These are phyloP conservation scores for Branchellion lobata DNA, from an alignment of 2,888 invertebrate species.

Conservation along the genomic window DNA sequence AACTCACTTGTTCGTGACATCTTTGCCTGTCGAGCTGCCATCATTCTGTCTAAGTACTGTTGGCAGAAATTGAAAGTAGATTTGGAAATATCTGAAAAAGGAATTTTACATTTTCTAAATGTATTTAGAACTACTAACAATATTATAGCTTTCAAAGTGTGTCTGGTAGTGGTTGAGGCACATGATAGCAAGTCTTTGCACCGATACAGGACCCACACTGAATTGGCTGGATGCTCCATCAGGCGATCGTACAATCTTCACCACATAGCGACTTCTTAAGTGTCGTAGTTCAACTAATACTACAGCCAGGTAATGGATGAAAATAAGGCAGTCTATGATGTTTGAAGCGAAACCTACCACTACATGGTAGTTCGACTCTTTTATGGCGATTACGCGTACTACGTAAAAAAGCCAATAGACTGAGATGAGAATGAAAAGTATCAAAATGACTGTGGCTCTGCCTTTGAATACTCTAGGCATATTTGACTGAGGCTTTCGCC, in stretches of 20 bases:
- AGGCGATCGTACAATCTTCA: conserved; percentile 81
- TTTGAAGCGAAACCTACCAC: conserved; percentile 89
- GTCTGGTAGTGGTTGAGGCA: conserved; percentile 93
- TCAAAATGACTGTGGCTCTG: conserved; percentile 79
- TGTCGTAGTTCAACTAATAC: conserved; percentile 89
- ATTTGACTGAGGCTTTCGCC: conserved; percentile 79
- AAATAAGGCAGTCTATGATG: conserved; percentile 86
- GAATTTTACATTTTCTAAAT: too few species aligned
- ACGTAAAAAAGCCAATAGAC: conserved; percentile 98
- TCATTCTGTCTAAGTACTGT: conserved; percentile 69
- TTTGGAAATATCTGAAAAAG: conserved; percentile 90
- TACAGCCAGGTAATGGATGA: conserved; percentile 90
- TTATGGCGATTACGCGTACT: conserved; percentile 71
- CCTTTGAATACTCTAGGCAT: conserved; percentile 89
- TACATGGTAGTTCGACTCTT: conserved; percentile 70
- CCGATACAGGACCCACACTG: conserved; percentile 64
- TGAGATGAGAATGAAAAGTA: conserved; percentile 88
- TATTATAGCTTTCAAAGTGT: conserved; percentile 83
- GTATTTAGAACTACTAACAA: conserved; percentile 71
- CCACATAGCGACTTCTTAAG: conserved; percentile 77
- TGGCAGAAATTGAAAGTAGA: conserved; percentile 92
- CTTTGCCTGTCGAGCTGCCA: conserved; percentile 51
- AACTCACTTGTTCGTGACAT: conserved; percentile 57
- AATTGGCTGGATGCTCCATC: conserved; percentile 88
- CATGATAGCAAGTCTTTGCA: conserved; percentile 73